A percentile compares a stretch with the other conserved stretches of the same genome.
These are phyloP conservation scores for Panthera tigris DNA, from an alignment of 2,113 vertebrate genomes.

Conservation along the genomic window DNA sequence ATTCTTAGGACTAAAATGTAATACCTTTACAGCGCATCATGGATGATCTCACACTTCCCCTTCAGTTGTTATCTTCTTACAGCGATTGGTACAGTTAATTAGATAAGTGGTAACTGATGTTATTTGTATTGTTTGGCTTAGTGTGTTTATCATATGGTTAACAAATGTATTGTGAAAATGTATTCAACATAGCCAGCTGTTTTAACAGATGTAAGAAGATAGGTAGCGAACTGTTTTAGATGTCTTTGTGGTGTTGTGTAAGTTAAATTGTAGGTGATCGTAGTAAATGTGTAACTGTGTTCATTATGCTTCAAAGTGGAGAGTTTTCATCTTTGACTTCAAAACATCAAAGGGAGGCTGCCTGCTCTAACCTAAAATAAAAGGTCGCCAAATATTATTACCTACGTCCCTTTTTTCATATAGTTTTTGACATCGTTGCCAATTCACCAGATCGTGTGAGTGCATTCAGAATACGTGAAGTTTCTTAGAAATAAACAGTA, in stretches of 20 bases:
- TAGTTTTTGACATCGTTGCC: conserved; percentile 33
- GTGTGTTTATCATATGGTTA: conserved; percentile 54
- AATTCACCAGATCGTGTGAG: conserved; percentile 21
- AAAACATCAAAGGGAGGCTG: conserved; percentile 46
- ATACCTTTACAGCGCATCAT: conserved; percentile 7
- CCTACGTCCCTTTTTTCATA: conserved; percentile 18
- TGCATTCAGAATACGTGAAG: conserved; percentile 43
- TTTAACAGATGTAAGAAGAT: conserved; percentile 58
- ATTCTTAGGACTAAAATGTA: conserved; percentile 64
- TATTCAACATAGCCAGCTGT: conserved; percentile 59
- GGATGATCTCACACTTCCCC: background rate
- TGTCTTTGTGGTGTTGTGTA: conserved; percentile 54
- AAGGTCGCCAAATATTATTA: conserved; percentile 29
- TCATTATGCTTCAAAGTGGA: conserved; percentile 45
- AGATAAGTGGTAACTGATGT: conserved; percentile 59
- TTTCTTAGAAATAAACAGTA: conserved; percentile 42
- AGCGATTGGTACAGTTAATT: conserved; percentile 55
- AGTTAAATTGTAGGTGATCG: conserved; percentile 51
- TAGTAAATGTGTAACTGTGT: conserved; percentile 55
- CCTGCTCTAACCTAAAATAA: conserved; percentile 5
- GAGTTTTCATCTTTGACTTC: conserved; percentile 60
- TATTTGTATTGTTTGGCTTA: conserved; percentile 61
- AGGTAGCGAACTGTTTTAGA: conserved; percentile 39
- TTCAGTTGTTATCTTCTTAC: conserved; percentile 25
- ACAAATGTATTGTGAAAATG: conserved; percentile 63